Conservation (phyloP, 1,140 invertebrate genomes). For the Delia radicum region DNA sequence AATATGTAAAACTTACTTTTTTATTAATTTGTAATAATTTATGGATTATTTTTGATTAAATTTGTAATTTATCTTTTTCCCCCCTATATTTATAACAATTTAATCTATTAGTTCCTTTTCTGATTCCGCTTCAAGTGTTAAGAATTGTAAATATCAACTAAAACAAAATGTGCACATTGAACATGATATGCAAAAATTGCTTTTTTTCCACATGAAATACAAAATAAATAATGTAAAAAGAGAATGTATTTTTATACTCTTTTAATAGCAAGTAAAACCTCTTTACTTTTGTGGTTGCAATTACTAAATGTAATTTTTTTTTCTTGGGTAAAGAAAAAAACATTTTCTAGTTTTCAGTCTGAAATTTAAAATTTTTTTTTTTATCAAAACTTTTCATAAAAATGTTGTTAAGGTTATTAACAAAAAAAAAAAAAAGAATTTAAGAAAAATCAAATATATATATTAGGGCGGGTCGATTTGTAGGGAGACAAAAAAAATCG, state of each 20-base stretch:
- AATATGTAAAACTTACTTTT: too few relatives aligned
- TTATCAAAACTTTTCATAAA: too few relatives aligned
- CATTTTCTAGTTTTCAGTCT: too few relatives aligned
- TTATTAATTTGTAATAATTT: too few relatives aligned
- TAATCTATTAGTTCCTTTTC: neutral
- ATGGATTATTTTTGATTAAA: neutral
- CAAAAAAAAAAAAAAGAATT: too few relatives aligned
- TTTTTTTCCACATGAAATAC: neutral
- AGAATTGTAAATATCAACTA: neutral
- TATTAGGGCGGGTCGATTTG: too few relatives aligned
- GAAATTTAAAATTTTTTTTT: too few relatives aligned
- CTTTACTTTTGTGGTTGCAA: neutral
- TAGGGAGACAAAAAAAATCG: too few relatives aligned
- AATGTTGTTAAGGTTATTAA: too few relatives aligned
- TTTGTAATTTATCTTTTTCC: neutral
- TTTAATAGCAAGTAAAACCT: too few relatives aligned
- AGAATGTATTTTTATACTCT: neutral
- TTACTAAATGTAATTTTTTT: neutral
- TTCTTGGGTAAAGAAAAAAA: neutral
- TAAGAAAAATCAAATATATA: too few relatives aligned
- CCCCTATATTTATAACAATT: too few relatives aligned
- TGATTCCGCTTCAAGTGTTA: neutral
- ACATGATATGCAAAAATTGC: neutral
- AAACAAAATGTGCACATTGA: neutral
- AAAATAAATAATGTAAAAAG: neutral